These are phyloP conservation scores for Protodeltote pygarga DNA, from an alignment of 2,888 invertebrate species.

Conservation along the genomic window DNA sequence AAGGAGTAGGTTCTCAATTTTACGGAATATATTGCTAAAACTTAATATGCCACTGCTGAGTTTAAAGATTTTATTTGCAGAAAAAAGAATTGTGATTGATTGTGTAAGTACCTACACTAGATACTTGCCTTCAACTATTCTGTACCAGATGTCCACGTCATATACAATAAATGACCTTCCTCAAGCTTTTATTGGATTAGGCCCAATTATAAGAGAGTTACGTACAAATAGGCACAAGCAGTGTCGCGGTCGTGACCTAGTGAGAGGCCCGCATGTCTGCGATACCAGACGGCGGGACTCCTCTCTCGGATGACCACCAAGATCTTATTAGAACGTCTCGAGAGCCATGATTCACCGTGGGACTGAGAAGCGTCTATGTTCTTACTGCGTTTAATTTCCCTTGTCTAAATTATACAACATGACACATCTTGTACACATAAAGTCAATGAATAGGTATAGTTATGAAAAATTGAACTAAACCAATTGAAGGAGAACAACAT, in stretches of 20 bases:
- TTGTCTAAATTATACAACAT: too few species aligned
- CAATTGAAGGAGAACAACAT: too few species aligned
- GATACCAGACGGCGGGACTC: constrained; percentile 73
- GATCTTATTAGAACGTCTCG: constrained; percentile 61
- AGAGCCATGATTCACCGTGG: constrained; percentile 53
- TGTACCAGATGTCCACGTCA: constrained; percentile 22
- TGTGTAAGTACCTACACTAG: neutral
- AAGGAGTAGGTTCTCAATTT: too few species aligned
- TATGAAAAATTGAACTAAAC: too few species aligned
- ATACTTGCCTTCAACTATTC: constrained; percentile 2
- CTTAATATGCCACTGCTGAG: too few species aligned
- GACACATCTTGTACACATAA: too few species aligned
- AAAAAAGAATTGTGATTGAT: too few species aligned
- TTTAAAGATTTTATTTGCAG: too few species aligned
- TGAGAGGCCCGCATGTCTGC: constrained; percentile 71
- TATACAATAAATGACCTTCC: constrained; percentile 60
- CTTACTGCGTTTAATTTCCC: too few species aligned
- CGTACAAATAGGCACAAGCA: constrained; percentile 45
- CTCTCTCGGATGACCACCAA: constrained; percentile 71
- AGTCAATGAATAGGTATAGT: too few species aligned
- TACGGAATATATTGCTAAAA: too few species aligned
- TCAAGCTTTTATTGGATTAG: constrained; percentile 59
- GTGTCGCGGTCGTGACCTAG: constrained; percentile 69
- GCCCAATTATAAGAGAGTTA: constrained; percentile 57
- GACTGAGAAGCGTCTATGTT: constrained; percentile 12